Evolutionary conservation across 2,888 invertebrate genomes (phyloP), one percentile per base, ranked within the genome.

Genomic region (Leucophenga montana): DNA sequence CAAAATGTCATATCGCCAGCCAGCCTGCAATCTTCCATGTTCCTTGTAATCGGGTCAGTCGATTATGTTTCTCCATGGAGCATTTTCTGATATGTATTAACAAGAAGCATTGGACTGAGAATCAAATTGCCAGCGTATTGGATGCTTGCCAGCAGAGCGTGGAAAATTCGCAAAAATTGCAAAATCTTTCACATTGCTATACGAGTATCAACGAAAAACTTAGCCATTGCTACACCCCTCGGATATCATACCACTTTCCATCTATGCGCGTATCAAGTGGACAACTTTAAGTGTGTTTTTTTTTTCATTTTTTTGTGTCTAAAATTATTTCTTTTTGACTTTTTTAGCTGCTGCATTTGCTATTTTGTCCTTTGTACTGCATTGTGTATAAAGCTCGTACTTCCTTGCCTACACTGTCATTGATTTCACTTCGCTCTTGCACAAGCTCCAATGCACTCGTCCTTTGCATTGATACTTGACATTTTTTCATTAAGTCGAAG

Each of bases 1-100:
- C 20, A 14, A 22, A 57, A 22, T 57, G 14, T 22, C 57, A 57
- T 57, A 22, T 27, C 22, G 57, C 57, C 62, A 16, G 6, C 44
- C 6, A 18, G n/a, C 22, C 27, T 50, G 18, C 16, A n/a, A 6
- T 57, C 14, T 57, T 57, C 57, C n/a, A n/a, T 5, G 13, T 3
- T 22, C n/a, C 13, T 57, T 57, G 46, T 14, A 64, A 22, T 64
- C 46, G 48, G 62, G 62, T 64, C 62, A 64, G 6, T 46, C 5
- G 20, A 20, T 14, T 18, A 9, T 2, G 16, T 50, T 50, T 6
- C 3, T n/a, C 50, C 5, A 50, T 16, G 8, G 6, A 8, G 6
- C 50, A 8, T 50, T 6, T 50, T 8, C 39, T 33, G 61, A 44
- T 39, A 61, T 61, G 61, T 22, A 14, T 44, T 20, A 14, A 6